These are phyloP conservation scores for Madoqua kirkii DNA, from an alignment of 2,113 vertebrate species.

Conservation along the genomic window DNA sequence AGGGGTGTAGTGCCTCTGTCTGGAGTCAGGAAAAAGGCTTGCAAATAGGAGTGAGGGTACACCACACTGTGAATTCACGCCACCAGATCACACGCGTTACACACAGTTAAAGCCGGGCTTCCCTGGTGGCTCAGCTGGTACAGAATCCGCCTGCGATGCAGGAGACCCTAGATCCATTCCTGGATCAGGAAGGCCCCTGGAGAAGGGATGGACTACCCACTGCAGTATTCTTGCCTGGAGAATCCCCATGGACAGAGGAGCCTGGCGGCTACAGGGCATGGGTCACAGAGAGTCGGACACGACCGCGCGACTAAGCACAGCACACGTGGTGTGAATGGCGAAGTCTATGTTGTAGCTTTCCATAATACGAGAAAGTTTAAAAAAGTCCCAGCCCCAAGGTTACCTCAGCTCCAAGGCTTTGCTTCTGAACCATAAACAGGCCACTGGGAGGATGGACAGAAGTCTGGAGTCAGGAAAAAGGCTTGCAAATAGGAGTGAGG, in stretches of 20 bases:
- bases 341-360: background rate
- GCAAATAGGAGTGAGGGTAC: background rate
- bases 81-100: background rate
- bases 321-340: rapidly evolving
- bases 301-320: background rate
- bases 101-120: background rate
- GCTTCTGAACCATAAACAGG: background rate
- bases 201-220: background rate
- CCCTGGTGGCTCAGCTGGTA: background rate
- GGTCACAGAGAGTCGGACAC: background rate
- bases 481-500: background rate
- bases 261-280: background rate
- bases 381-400: background rate
- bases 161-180: background rate
- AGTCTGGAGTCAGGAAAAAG: background rate
- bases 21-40: background rate
- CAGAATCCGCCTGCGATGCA: background rate
- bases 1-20: background rate
- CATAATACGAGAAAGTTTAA: no score
- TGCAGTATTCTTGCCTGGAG: background rate
- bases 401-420: background rate
- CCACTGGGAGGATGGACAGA: background rate
- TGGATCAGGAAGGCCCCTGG: background rate
- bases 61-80: background rate
- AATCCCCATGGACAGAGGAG: background rate